phyloP scores from a whole-genome alignment of 2,888 invertebrate genomes.

The Hyalella azteca region DNA sequence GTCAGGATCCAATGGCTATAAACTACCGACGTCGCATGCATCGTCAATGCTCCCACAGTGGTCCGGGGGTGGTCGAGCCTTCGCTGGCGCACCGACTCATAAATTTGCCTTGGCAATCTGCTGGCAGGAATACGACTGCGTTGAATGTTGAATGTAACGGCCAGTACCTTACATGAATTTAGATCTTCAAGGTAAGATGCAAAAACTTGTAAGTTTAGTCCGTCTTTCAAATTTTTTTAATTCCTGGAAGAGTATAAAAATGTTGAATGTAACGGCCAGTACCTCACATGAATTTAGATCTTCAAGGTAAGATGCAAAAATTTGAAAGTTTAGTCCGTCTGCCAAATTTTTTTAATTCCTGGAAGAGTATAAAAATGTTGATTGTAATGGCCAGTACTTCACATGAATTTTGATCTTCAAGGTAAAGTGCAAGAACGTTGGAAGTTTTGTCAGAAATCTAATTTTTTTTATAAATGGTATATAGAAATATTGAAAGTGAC shows the following conservation, averaged over 20 bases:
- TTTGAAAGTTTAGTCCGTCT: too few species aligned
- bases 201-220: too few species aligned
- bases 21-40: constrained; percentile 18
- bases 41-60: background rate
- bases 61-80: background rate
- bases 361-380: too few species aligned
- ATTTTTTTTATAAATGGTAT: too few species aligned
- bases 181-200: background rate
- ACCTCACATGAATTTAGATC: background rate
- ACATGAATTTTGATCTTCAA: background rate
- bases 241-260: too few species aligned
- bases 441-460: too few species aligned
- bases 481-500: background rate
- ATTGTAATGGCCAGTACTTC: background rate
- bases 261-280: background rate
- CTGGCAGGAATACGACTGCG: background rate
- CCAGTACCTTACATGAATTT: background rate
- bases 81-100: background rate
- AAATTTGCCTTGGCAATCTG: constrained; percentile 2
- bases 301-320: too few species aligned
- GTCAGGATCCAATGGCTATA: constrained; percentile 10
- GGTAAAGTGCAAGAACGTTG: too few species aligned
- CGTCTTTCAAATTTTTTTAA: too few species aligned
- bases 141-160: constrained; percentile 1
- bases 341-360: too few species aligned